Conservation (phyloP, 2,113 vertebrate species). For the Micronisus gabar region DNA sequence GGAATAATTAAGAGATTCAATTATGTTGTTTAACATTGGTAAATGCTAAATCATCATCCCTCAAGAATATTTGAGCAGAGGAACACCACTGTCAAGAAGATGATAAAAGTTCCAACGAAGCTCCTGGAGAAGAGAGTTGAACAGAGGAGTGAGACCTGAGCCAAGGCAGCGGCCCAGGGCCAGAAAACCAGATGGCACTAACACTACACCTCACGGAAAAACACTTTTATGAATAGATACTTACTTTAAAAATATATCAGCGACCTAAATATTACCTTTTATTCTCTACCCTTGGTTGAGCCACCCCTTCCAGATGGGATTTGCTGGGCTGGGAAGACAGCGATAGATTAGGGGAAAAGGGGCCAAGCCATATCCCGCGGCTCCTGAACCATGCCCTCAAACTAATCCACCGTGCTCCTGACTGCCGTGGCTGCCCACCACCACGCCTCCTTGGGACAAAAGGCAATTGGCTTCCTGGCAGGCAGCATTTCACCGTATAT, state of each 20-base stretch:
- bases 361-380: accelerated
- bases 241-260: neutral
- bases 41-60: neutral
- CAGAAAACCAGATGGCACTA: neutral
- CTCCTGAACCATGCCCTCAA: neutral
- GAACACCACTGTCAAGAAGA: neutral
- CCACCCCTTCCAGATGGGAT: neutral
- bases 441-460: neutral
- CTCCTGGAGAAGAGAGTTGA: neutral
- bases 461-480: accelerated
- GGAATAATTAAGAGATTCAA: neutral
- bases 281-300: neutral
- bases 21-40: neutral
- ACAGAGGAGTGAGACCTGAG: neutral
- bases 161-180: neutral
- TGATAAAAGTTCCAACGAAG: neutral
- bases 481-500: neutral
- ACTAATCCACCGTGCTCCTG: neutral
- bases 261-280: neutral
- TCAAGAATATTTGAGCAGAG: neutral
- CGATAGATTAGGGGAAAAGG: neutral
- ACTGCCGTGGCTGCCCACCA: neutral
- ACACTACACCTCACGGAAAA: neutral
- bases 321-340: neutral
- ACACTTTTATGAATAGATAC: neutral